phyloP scores from a whole-genome alignment of 2,113 vertebrate species.

The Hylia prasina region DNA sequence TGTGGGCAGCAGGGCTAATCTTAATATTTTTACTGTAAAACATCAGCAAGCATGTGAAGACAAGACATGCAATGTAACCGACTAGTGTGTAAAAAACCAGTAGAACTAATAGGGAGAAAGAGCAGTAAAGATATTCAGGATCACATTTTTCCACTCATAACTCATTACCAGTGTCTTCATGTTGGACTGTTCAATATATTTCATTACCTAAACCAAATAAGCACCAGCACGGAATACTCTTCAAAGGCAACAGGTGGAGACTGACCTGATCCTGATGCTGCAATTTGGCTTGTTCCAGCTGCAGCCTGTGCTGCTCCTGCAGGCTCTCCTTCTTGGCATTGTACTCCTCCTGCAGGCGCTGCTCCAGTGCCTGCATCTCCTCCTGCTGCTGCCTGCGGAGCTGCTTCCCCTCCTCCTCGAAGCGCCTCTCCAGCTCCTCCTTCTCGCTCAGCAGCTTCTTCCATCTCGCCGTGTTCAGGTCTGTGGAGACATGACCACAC shows the following conservation, averaged over 20 bases:
- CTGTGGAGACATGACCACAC: slow-evolving; percentile 52
- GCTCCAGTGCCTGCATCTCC: slow-evolving; percentile 81
- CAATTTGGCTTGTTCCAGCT: slow-evolving; percentile 54
- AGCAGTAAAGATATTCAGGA: background rate
- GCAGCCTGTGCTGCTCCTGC: slow-evolving; percentile 70
- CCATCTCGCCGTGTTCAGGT: slow-evolving; percentile 79
- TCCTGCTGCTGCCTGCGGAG: slow-evolving; percentile 79
- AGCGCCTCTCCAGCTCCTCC: slow-evolving; percentile 82
- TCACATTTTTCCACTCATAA: background rate
- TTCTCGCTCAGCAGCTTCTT: slow-evolving; percentile 89
- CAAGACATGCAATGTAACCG: background rate
- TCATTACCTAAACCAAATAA: background rate
- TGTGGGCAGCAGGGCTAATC: background rate
- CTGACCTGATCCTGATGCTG: slow-evolving; percentile 84
- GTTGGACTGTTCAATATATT: background rate
- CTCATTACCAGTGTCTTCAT: background rate
- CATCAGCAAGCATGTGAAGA: background rate
- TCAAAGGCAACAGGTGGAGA: background rate
- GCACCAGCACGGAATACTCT: background rate
- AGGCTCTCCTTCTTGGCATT: slow-evolving; percentile 65
- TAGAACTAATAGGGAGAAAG: background rate
- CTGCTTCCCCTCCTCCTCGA: slow-evolving; percentile 79
- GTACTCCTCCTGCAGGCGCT: slow-evolving; percentile 76
- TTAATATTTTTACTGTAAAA: background rate
- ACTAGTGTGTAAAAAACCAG: background rate